Evolutionary conservation across 2,797 vertebrate species (phyloP).

Genomic region (Labeo calbasu): DNA sequence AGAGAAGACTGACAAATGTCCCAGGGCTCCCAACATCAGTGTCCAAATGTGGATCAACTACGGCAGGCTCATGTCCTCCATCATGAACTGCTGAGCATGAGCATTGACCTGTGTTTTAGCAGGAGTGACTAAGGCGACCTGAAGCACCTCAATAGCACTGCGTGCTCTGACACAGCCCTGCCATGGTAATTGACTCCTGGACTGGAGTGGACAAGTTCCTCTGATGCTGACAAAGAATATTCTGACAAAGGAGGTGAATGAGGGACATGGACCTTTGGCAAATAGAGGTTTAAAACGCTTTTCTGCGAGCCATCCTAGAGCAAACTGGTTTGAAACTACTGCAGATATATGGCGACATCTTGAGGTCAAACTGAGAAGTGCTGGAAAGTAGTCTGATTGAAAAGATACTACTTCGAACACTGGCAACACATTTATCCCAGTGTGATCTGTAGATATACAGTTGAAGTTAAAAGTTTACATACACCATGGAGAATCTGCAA

Average conservation of each 20-base stretch:
- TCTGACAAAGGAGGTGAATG: constrained; percentile 22
- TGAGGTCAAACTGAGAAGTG: constrained; percentile 55
- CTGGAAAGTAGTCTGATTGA: background rate
- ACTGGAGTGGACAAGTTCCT: background rate
- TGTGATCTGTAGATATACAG: background rate
- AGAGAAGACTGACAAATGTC: constrained; percentile 38
- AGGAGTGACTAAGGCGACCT: constrained; percentile 38
- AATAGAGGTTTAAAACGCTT: constrained; percentile 2
- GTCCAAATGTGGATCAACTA: constrained; percentile 30
- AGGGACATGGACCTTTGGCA: constrained; percentile 10
- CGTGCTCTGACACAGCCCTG: constrained; percentile 34
- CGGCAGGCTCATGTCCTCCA: constrained; percentile 38
- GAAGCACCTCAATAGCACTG: constrained; percentile 18
- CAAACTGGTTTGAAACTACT: constrained; percentile 26
- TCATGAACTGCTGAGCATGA: constrained; percentile 21
- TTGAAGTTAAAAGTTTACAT: no score
- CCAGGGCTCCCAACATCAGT: constrained; percentile 44
- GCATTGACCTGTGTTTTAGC: constrained; percentile 54
- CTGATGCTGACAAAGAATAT: constrained; percentile 22
- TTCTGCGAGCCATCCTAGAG: background rate
- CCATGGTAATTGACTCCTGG: constrained; percentile 42
- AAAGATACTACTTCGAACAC: background rate
- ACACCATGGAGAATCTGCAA: no score
- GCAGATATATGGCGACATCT: constrained; percentile 72
- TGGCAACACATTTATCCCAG: background rate